Evolutionary conservation across 2,113 vertebrate species (phyloP).

Genomic region (Colaptes auratus): DNA sequence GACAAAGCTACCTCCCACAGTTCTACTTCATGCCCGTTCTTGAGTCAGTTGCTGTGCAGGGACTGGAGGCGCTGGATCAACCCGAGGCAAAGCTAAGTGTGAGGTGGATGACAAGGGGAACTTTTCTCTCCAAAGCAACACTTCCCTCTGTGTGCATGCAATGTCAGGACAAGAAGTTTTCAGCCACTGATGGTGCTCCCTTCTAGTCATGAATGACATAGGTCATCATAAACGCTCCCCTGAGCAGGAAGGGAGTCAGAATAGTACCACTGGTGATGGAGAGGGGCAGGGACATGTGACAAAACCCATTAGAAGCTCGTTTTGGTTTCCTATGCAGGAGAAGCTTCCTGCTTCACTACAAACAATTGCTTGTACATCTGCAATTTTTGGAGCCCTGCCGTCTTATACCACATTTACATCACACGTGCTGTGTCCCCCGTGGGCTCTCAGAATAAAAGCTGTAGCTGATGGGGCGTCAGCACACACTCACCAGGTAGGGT

Average conservation of each 20-base stretch:
- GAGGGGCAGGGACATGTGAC: background rate
- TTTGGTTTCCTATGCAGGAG: background rate
- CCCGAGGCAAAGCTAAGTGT: background rate
- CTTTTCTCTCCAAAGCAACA: background rate
- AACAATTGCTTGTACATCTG: background rate
- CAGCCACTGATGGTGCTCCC: background rate
- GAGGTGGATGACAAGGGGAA: background rate
- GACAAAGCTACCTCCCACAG: background rate
- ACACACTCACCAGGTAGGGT: background rate
- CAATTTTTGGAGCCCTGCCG: background rate
- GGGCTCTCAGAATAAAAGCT: background rate
- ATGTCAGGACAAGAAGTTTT: too few relatives aligned
- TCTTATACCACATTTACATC: background rate
- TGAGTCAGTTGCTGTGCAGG: background rate
- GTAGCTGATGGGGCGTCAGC: background rate
- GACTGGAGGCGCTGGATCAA: background rate
- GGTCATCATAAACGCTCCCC: background rate
- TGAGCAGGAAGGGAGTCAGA: background rate
- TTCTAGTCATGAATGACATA: background rate
- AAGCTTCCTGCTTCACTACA: background rate
- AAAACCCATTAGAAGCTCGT: background rate
- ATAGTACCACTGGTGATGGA: background rate
- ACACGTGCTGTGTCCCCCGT: rapidly evolving
- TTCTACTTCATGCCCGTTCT: background rate
- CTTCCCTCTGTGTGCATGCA: background rate